Conservation (phyloP, 1,140 invertebrate species). For the Aphaenogaster rudis region DNA sequence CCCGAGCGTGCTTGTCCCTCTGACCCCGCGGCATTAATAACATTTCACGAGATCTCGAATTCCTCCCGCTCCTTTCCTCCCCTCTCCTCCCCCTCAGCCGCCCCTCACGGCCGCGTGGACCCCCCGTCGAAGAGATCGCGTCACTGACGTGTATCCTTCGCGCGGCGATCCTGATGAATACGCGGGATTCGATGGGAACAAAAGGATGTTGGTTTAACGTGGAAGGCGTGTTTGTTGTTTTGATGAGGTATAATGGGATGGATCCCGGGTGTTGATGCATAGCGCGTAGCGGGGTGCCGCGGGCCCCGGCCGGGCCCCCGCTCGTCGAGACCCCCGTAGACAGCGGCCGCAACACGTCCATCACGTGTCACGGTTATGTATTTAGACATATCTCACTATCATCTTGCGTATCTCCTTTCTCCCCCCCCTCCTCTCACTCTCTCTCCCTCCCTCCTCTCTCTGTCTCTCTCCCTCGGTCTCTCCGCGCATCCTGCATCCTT, state of each 20-base stretch:
- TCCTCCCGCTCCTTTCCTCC: background rate
- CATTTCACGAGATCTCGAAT: conserved; percentile 67
- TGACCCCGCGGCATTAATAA: conserved; percentile 60
- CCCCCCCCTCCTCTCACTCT: conserved; percentile 51
- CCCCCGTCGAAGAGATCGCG: conserved; percentile 67
- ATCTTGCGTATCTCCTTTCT: conserved; percentile 74
- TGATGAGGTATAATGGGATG: conserved; percentile 86
- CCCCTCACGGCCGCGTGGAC: conserved; percentile 33
- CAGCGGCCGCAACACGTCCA: conserved; percentile 85
- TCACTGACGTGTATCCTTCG: conserved; percentile 71
- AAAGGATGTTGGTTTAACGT: conserved; percentile 86
- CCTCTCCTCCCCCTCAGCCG: background rate
- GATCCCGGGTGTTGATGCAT: conserved; percentile 86
- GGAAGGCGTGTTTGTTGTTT: conserved; percentile 86
- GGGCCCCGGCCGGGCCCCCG: conserved; percentile 54
- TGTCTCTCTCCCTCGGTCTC: conserved; percentile 12
- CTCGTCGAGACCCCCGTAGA: conserved; percentile 83
- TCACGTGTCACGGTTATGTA: conserved; percentile 85
- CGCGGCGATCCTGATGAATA: conserved; percentile 85
- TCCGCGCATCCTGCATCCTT: conserved; percentile 45
- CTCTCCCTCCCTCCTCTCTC: conserved; percentile 45
- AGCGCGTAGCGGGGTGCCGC: conserved; percentile 85
- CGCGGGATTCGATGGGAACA: conserved; percentile 80
- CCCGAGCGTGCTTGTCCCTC: conserved; percentile 47
- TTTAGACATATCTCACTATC: conserved; percentile 84